Evolutionary conservation across 2,113 vertebrate genomes (phyloP).

Genomic region (Choloepus hoffmanni): DNA sequence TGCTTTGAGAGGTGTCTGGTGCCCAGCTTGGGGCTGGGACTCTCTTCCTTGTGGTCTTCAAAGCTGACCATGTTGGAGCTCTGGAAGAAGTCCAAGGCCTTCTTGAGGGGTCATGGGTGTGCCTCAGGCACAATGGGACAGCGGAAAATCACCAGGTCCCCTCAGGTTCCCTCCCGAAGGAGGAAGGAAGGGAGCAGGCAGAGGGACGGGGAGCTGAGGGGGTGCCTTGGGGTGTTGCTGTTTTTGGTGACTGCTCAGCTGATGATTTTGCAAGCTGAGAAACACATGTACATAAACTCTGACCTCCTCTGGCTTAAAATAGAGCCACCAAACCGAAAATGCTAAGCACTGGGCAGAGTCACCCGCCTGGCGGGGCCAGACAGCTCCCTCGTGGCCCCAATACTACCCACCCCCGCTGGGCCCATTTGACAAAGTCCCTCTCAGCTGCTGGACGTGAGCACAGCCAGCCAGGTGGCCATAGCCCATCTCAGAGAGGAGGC

Average conservation of each 20-base stretch:
- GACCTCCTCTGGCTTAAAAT: slow-evolving; percentile 86
- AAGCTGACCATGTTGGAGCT: not conserved
- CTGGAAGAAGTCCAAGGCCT: not conserved
- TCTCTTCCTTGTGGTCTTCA: not conserved
- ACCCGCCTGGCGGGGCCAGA: slow-evolving; percentile 71
- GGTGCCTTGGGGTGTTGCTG: slow-evolving; percentile 79
- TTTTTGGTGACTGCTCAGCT: slow-evolving; percentile 83
- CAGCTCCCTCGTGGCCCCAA: slow-evolving; percentile 52
- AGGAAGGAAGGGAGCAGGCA: not conserved
- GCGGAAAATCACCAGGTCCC: slow-evolving; percentile 69
- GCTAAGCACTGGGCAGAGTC: slow-evolving; percentile 68
- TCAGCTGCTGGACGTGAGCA: not conserved
- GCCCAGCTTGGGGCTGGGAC: not conserved
- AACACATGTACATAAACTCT: slow-evolving; percentile 77
- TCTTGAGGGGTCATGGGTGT: rapidly evolving
- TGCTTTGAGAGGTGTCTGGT: not conserved
- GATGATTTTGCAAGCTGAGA: slow-evolving; percentile 84
- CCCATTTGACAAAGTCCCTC: not conserved
- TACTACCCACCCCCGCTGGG: not conserved
- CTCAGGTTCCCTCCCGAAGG: not conserved
- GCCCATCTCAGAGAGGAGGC: not conserved
- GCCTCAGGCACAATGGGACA: not conserved
- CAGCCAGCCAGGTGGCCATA: not conserved
- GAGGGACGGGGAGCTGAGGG: not conserved
- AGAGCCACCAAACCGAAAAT: slow-evolving; percentile 82